Percentiles rank a stretch among this genome's conserved stretches.
These are phyloP conservation scores for Drosophila greeni DNA, from an alignment of 2,888 invertebrate species.

Conservation along the genomic window DNA sequence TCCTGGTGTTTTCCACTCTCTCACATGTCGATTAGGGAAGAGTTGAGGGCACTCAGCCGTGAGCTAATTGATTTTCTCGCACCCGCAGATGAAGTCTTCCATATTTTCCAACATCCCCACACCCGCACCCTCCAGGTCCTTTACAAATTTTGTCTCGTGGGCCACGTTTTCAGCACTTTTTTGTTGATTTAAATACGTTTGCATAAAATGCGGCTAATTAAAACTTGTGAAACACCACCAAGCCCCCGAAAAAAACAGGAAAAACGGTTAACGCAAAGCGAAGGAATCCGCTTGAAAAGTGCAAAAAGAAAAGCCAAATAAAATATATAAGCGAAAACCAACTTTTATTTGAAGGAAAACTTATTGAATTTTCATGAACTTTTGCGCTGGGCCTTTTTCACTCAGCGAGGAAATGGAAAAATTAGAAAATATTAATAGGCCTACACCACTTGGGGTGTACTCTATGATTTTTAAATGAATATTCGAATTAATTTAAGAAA, in stretches of 20 bases:
- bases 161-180: constrained; percentile 28
- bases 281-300: constrained; percentile 27
- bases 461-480: not conserved
- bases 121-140: not conserved
- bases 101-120: not conserved
- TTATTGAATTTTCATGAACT: constrained; percentile 68
- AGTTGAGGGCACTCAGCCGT: constrained; percentile 20
- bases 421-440: not conserved
- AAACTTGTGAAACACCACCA: constrained; percentile 55
- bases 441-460: not conserved
- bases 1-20: constrained; percentile 2
- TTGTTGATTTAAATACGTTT: constrained; percentile 60
- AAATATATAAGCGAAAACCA: constrained; percentile 40
- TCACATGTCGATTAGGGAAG: constrained; percentile 33
- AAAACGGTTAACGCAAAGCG: constrained; percentile 32
- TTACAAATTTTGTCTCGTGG: constrained; percentile 9
- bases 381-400: constrained; percentile 8
- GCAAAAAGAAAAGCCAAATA: constrained; percentile 25
- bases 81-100: constrained; percentile 26
- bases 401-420: constrained; percentile 1
- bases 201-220: constrained; percentile 72
- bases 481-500: too few relatives aligned
- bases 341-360: constrained; percentile 54
- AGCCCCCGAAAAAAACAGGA: not conserved
- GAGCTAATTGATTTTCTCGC: constrained; percentile 66